These are phyloP conservation scores for Burhinus oedicnemus DNA, from an alignment of 2,113 vertebrate genomes.

Conservation along the genomic window DNA sequence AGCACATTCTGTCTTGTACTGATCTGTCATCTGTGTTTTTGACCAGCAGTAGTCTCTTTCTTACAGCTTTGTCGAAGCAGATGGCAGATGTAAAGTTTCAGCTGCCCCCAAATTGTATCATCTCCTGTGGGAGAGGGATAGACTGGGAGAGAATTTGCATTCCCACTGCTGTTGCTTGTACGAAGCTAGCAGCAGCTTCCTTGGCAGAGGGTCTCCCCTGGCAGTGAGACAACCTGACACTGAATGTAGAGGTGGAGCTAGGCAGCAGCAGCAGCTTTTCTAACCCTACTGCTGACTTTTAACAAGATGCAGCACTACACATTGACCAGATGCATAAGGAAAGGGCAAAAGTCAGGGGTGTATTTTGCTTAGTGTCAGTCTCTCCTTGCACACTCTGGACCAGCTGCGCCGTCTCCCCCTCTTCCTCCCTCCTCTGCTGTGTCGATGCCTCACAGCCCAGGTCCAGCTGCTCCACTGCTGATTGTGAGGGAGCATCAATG, in stretches of 20 bases:
- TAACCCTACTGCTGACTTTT: background rate
- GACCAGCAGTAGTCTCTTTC: background rate
- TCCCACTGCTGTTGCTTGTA: background rate
- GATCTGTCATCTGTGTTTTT: background rate
- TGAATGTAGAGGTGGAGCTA: background rate
- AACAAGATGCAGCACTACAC: background rate
- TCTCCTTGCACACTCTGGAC: background rate
- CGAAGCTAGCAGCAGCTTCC: background rate
- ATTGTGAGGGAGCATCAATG: background rate
- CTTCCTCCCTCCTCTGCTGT: background rate
- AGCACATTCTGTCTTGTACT: background rate
- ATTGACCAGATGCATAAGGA: background rate
- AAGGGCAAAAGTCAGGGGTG: background rate
- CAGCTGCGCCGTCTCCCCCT: background rate
- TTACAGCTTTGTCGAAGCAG: background rate
- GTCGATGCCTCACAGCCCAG: accelerated
- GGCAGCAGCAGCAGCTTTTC: background rate
- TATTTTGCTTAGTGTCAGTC: background rate
- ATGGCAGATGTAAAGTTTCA: slow-evolving; percentile 13
- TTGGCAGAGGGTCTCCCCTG: background rate
- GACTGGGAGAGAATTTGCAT: background rate
- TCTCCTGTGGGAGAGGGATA: background rate
- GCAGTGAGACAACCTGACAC: background rate
- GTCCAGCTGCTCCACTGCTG: background rate
- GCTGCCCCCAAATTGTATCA: background rate